These are phyloP conservation scores for Hydrophis major DNA, from an alignment of 2,797 vertebrate species.

Conservation along the genomic window DNA sequence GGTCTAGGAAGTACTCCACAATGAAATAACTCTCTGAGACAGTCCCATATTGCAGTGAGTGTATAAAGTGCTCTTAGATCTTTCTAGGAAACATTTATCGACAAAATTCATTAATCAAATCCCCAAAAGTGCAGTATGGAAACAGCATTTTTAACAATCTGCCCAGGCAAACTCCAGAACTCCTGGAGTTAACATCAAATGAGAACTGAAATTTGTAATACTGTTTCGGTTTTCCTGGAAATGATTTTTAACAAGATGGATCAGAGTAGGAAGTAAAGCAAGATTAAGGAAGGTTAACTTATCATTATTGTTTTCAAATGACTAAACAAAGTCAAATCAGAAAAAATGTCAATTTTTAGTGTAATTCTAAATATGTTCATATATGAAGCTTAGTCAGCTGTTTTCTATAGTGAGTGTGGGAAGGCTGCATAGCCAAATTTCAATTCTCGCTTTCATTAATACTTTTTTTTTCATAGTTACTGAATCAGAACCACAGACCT, in stretches of 20 bases:
- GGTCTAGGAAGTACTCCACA: background rate
- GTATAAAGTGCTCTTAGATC: background rate
- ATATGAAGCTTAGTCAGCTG: background rate
- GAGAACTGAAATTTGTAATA: background rate
- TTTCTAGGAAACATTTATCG: background rate
- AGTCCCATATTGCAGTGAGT: background rate
- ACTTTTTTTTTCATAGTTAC: background rate
- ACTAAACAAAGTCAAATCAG: background rate
- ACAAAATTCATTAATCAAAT: background rate
- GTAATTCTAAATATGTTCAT: background rate
- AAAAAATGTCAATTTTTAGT: background rate
- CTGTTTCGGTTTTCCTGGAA: background rate
- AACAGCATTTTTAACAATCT: background rate
- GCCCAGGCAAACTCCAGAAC: background rate
- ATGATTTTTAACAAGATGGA: background rate
- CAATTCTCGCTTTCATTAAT: background rate
- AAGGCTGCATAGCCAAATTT: background rate
- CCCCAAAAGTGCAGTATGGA: background rate
- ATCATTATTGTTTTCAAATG: background rate
- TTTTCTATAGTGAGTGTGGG: background rate
- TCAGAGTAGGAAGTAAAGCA: background rate
- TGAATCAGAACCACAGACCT: background rate
- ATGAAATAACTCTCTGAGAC: background rate
- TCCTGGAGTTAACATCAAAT: background rate
- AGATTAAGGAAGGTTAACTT: background rate